Percentiles rank a stretch among this genome's conserved stretches.
Evolutionary conservation across 2,113 vertebrate species (phyloP).

Genomic region (Lepidothrix coronata): DNA sequence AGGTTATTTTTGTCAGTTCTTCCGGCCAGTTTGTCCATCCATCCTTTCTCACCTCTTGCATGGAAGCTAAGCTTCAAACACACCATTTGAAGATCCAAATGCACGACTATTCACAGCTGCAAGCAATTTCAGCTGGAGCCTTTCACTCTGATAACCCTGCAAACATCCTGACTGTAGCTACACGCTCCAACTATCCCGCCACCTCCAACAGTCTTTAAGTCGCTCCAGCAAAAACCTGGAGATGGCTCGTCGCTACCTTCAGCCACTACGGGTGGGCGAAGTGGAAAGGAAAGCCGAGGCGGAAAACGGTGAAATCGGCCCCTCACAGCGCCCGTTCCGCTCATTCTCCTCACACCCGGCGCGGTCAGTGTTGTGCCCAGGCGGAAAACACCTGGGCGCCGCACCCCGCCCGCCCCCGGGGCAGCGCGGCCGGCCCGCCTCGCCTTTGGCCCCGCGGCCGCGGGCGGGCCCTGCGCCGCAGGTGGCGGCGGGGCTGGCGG

Average conservation of each 20-base stretch:
- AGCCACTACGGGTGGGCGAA: not conserved
- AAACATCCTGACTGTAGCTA: not conserved
- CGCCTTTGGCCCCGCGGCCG: not conserved
- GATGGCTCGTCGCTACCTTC: not conserved
- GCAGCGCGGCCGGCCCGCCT: not conserved
- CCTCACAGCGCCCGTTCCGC: accelerated
- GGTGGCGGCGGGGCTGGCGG: too few relatives aligned
- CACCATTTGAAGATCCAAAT: not conserved
- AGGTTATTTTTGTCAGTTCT: not conserved
- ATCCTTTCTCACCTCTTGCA: not conserved
- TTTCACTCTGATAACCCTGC: not conserved
- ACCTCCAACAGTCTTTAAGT: not conserved
- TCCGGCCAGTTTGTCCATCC: not conserved
- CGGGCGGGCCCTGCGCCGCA: not conserved
- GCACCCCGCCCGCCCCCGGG: not conserved
- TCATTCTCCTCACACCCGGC: not conserved
- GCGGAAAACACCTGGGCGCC: not conserved
- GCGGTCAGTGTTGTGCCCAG: accelerated
- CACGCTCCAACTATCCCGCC: accelerated
- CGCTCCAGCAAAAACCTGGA: not conserved
- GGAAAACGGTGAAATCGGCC: not conserved
- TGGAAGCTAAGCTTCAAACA: not conserved
- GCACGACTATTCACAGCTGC: not conserved
- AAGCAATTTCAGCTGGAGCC: not conserved
- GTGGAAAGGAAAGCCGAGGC: not conserved